These are phyloP conservation scores for Chromoteleia sp. DNA, from an alignment of 2,888 invertebrate genomes.

Conservation along the genomic window DNA sequence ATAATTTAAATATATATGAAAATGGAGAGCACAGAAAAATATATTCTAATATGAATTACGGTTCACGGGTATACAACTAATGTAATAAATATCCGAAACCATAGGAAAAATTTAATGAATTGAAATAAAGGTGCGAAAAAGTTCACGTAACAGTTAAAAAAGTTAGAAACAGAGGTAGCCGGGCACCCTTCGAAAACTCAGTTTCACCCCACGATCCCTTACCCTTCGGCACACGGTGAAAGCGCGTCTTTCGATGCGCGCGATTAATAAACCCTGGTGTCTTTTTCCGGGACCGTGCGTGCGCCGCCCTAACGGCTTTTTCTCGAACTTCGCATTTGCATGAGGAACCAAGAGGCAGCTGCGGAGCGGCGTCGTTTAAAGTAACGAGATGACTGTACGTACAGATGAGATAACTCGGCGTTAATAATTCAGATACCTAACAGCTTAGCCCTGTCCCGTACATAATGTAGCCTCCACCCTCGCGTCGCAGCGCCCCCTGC, in stretches of 20 bases:
- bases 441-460: constrained; percentile 85
- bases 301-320: constrained; percentile 35
- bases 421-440: constrained; percentile 84
- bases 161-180: too few species aligned
- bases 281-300: constrained; percentile 10
- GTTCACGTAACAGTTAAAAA: too few species aligned
- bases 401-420: constrained; percentile 82
- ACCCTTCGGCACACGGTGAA: too few species aligned
- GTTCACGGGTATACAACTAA: too few species aligned
- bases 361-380: constrained; percentile 79
- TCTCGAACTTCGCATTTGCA: constrained; percentile 65
- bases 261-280: constrained; percentile 44
- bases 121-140: too few species aligned
- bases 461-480: constrained; percentile 83
- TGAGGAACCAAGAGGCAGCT: constrained; percentile 70
- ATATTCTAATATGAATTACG: too few species aligned
- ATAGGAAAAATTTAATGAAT: too few species aligned
- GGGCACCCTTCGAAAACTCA: too few species aligned
- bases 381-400: constrained; percentile 83
- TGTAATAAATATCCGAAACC: too few species aligned
- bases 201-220: too few species aligned
- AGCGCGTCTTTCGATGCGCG: constrained; percentile 1
- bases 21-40: too few species aligned
- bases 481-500: constrained; percentile 62
- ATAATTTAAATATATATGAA: too few species aligned